Conservation (phyloP, 2,888 invertebrate genomes). For the Hesperia comma region DNA sequence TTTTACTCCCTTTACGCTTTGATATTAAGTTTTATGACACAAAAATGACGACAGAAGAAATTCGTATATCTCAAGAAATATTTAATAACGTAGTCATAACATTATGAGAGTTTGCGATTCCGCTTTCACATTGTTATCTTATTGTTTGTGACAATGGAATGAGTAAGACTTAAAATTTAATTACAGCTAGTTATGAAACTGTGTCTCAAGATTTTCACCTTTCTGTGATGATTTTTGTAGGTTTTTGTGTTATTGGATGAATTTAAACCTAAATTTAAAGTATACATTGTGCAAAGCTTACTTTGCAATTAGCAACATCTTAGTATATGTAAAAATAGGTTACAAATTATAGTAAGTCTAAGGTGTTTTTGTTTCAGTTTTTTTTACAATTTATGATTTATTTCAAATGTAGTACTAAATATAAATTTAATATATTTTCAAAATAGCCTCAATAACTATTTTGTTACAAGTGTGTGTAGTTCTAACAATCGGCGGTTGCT, state of each 20-base stretch:
- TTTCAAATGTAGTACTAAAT: too few relatives aligned
- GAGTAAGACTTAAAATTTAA: constrained; percentile 37
- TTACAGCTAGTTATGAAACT: constrained; percentile 36
- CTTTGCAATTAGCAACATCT: too few relatives aligned
- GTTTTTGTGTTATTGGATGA: background rate
- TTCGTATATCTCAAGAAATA: constrained; percentile 15
- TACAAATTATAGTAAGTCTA: too few relatives aligned
- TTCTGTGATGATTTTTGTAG: constrained; percentile 20
- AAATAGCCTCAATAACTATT: too few relatives aligned
- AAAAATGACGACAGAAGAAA: constrained; percentile 15
- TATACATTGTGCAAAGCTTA: too few relatives aligned
- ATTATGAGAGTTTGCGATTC: constrained; percentile 33
- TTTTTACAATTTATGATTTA: too few relatives aligned
- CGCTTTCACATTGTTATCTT: constrained; percentile 35
- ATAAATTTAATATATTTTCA: too few relatives aligned
- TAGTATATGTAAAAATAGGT: too few relatives aligned
- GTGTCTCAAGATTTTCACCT: constrained; percentile 34
- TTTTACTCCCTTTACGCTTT: background rate
- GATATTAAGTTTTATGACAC: background rate
- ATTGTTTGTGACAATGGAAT: constrained; percentile 36
- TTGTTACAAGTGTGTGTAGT: too few relatives aligned
- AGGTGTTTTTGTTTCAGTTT: too few relatives aligned
- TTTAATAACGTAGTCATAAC: constrained; percentile 28
- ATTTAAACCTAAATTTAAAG: background rate
- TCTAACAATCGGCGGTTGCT: too few relatives aligned